A percentile compares a stretch with the other conserved stretches of the same genome.
Evolutionary conservation across 2,888 invertebrate species (phyloP).

Genomic region (Dendrolimus pini): DNA sequence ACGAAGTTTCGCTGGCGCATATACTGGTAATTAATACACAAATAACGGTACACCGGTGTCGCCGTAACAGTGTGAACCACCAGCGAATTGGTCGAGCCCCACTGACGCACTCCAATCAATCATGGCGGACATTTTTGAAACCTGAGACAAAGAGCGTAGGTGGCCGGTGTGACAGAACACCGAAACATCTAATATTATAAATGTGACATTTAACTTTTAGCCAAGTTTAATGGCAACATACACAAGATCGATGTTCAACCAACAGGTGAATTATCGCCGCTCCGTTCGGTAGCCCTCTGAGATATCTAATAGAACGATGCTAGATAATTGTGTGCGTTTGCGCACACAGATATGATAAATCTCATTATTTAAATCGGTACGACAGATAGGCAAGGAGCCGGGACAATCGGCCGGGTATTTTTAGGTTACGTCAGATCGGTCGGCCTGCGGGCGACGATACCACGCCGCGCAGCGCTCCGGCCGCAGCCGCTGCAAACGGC

Average conservation of each 20-base stretch:
- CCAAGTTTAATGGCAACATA: slow-evolving; percentile 37
- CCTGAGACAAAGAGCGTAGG: slow-evolving; percentile 28
- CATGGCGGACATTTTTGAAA: neutral
- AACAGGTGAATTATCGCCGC: slow-evolving; percentile 48
- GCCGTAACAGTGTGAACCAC: too few relatives aligned
- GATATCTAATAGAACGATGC: slow-evolving; percentile 48
- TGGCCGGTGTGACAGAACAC: slow-evolving; percentile 31
- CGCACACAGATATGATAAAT: slow-evolving; percentile 52
- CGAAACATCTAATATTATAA: slow-evolving; percentile 47
- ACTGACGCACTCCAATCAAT: neutral
- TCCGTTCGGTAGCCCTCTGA: slow-evolving; percentile 48
- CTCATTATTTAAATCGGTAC: slow-evolving; percentile 54
- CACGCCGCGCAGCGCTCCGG: slow-evolving; percentile 30
- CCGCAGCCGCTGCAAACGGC: slow-evolving; percentile 31
- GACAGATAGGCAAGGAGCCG: slow-evolving; percentile 39
- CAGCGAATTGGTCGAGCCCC: too few relatives aligned
- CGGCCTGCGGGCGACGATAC: slow-evolving; percentile 31
- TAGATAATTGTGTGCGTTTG: slow-evolving; percentile 46
- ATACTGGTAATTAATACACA: too few relatives aligned
- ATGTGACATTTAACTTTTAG: slow-evolving; percentile 43
- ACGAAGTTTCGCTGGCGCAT: too few relatives aligned
- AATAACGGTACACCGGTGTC: too few relatives aligned
- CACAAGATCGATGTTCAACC: slow-evolving; percentile 38
- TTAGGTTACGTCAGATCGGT: slow-evolving; percentile 51
- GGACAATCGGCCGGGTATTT: slow-evolving; percentile 42